phyloP scores from a whole-genome alignment of 2,113 vertebrate genomes.

The Tragelaphus imberbis region DNA sequence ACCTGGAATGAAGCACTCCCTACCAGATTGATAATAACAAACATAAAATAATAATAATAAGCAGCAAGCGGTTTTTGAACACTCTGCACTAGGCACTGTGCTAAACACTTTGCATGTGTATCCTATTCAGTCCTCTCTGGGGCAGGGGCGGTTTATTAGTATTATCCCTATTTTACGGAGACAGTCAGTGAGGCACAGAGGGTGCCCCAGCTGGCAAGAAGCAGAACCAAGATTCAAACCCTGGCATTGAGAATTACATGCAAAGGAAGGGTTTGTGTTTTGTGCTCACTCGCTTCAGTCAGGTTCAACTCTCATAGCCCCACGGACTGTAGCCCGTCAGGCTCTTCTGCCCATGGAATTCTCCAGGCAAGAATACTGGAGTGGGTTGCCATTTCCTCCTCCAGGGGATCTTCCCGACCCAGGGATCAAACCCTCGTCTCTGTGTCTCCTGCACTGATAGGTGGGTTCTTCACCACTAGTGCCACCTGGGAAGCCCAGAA shows the following conservation, averaged over 20 bases:
- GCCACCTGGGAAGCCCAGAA: not conserved
- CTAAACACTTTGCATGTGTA: not conserved
- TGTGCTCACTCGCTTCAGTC: not conserved
- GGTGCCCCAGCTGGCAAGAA: not conserved
- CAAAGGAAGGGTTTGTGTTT: not conserved
- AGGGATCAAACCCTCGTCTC: not conserved
- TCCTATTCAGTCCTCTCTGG: not conserved
- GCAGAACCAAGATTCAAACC: not conserved
- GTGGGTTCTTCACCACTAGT: not conserved
- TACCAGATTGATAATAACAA: not conserved
- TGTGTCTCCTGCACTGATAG: not conserved
- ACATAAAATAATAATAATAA: not conserved
- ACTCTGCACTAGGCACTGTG: not conserved
- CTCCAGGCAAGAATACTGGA: not conserved
- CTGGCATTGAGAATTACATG: not conserved
- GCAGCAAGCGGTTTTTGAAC: not conserved
- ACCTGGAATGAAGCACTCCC: not conserved
- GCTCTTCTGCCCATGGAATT: not conserved
- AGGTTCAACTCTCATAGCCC: not conserved
- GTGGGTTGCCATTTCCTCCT: not conserved
- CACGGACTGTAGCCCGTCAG: not conserved
- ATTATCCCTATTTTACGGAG: not conserved
- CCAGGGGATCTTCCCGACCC: not conserved
- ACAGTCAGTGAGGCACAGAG: not conserved
- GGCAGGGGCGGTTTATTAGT: rapidly evolving